A percentile compares a stretch with the other conserved stretches of the same genome.
phyloP scores from a whole-genome alignment of 2,888 invertebrate genomes.

The Iphiclides podalirius region DNA sequence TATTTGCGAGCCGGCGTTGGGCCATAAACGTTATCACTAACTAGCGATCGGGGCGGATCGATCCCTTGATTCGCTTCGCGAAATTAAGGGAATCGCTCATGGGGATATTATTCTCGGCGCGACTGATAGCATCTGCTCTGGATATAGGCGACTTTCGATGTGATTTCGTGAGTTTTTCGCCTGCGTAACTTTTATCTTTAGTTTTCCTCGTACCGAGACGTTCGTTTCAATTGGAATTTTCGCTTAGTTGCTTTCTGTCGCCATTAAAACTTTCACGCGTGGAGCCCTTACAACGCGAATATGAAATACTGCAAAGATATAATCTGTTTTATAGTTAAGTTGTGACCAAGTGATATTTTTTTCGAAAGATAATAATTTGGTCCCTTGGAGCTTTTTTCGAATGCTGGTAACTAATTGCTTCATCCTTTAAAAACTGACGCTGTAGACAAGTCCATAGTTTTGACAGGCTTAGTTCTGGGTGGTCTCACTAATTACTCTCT shows the following conservation, averaged over 20 bases:
- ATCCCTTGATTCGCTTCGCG: conserved; percentile 75
- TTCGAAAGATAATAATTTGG: neutral
- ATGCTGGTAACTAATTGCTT: conserved; percentile 43
- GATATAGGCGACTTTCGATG: conserved; percentile 49
- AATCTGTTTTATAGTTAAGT: conserved; percentile 14
- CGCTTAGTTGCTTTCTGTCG: conserved; percentile 10
- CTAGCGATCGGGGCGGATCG: conserved; percentile 76
- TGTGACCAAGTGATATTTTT: conserved; percentile 7
- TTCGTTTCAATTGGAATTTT: conserved; percentile 4
- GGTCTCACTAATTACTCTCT: conserved; percentile 51
- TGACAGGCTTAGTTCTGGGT: conserved; percentile 43
- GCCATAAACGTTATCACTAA: conserved; percentile 74
- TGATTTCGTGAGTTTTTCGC: conserved; percentile 46
- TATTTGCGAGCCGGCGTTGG: conserved; percentile 63
- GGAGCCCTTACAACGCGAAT: neutral
- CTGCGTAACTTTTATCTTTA: conserved; percentile 31
- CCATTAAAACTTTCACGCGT: conserved; percentile 20
- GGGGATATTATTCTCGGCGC: conserved; percentile 71
- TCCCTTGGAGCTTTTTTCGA: conserved; percentile 24
- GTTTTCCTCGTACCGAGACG: conserved; percentile 29
- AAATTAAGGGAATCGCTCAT: conserved; percentile 80
- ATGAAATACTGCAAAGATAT: conserved; percentile 7
- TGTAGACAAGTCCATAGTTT: conserved; percentile 34
- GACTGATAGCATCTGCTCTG: conserved; percentile 45
- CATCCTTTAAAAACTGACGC: conserved; percentile 28